These are phyloP conservation scores for Dysdera silvatica DNA, from an alignment of 1,140 invertebrate species.

Conservation along the genomic window DNA sequence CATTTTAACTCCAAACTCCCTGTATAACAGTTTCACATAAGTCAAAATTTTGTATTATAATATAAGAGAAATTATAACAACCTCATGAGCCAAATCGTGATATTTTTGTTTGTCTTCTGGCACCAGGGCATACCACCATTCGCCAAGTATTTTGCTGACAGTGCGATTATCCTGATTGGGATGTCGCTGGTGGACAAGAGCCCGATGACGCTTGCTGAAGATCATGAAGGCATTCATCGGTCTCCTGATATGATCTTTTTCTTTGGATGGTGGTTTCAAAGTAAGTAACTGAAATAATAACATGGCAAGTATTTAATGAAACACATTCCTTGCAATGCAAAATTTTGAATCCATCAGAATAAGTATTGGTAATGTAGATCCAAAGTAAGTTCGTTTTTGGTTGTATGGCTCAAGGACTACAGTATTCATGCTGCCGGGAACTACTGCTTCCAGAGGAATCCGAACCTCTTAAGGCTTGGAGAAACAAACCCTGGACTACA, in stretches of 20 bases:
- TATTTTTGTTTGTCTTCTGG: constrained; percentile 91
- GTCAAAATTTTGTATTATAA: not conserved
- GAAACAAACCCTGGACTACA: too few species aligned
- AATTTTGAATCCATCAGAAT: too few species aligned
- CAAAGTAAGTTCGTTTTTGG: too few species aligned
- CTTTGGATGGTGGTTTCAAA: constrained; percentile 54
- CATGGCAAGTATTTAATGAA: too few species aligned
- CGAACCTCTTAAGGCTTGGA: too few species aligned
- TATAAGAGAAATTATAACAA: constrained; percentile 36
- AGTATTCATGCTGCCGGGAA: too few species aligned
- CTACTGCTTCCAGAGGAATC: too few species aligned
- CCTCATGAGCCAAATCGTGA: constrained; percentile 88
- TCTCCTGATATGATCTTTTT: constrained; percentile 67
- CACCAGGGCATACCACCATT: constrained; percentile 96
- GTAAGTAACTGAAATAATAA: too few species aligned
- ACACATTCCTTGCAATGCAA: too few species aligned
- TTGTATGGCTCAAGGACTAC: too few species aligned
- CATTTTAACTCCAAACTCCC: too few species aligned
- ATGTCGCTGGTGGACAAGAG: constrained; percentile 87
- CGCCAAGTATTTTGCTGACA: constrained; percentile 97
- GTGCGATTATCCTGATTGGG: constrained; percentile 98
- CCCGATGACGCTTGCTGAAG: constrained; percentile 93
- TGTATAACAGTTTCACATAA: not conserved
- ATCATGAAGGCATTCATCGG: constrained; percentile 99
- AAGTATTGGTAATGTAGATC: too few species aligned